These are phyloP conservation scores for Sinotaia quadrata DNA, from an alignment of 2,888 invertebrate genomes.

Conservation along the genomic window DNA sequence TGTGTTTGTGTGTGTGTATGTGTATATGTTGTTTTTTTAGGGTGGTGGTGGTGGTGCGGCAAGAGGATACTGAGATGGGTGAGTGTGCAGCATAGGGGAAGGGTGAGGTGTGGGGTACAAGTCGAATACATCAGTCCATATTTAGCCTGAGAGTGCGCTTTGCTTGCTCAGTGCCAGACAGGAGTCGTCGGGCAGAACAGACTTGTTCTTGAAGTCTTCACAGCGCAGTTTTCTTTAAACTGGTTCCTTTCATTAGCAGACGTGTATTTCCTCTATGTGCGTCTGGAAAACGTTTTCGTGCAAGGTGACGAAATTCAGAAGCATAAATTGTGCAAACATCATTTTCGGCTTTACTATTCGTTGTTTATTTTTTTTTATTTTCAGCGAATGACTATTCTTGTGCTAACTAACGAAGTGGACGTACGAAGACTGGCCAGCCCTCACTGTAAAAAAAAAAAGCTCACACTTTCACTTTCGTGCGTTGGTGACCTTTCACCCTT, in stretches of 20 bases:
- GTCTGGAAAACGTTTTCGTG: too few relatives aligned
- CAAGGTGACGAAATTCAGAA: neutral
- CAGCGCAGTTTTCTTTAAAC: too few relatives aligned
- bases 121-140: conserved; percentile 11
- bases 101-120: neutral
- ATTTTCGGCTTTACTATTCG: neutral
- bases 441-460: too few relatives aligned
- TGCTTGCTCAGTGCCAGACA: conserved; percentile 11
- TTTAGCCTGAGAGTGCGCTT: conserved; percentile 12
- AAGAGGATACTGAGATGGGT: neutral
- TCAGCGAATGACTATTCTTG: too few relatives aligned
- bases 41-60: conserved; percentile 5
- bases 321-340: neutral
- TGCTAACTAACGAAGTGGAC: too few relatives aligned
- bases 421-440: too few relatives aligned
- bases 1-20: too few relatives aligned
- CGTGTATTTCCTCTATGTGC: neutral
- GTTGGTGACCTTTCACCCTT: too few relatives aligned
- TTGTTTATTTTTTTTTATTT: neutral
- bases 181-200: too few relatives aligned
- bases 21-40: too few relatives aligned
- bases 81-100: neutral
- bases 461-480: too few relatives aligned
- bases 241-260: neutral
- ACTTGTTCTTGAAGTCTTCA: too few relatives aligned